Evolutionary conservation across 2,113 vertebrate genomes (phyloP).

Genomic region (Aplodontia rufa): DNA sequence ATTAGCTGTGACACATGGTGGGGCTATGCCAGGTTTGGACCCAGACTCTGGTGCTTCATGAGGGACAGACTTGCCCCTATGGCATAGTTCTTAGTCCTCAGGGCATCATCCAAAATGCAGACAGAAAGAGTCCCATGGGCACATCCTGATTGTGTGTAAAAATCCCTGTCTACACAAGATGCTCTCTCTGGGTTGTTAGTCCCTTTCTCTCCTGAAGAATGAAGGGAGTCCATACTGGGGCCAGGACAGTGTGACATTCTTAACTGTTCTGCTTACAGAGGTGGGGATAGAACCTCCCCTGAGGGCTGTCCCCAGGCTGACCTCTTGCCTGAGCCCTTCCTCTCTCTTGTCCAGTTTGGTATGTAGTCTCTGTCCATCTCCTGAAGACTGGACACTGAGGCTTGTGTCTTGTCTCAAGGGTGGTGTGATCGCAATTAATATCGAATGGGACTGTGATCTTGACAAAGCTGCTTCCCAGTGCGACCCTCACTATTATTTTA

Average conservation of each 20-base stretch:
- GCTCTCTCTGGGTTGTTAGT: not conserved
- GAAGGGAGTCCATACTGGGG: fast-evolving
- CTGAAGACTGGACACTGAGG: not conserved
- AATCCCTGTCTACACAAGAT: fast-evolving
- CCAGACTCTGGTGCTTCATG: not conserved
- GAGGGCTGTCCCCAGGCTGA: not conserved
- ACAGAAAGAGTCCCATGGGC: not conserved
- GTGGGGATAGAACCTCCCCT: not conserved
- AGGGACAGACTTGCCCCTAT: not conserved
- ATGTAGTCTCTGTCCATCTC: not conserved
- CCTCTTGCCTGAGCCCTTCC: too few species aligned
- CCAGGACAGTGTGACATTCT: fast-evolving
- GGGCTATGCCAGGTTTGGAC: not conserved
- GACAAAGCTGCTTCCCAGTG: constrained; percentile 92
- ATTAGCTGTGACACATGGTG: not conserved
- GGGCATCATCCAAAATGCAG: not conserved
- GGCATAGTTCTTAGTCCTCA: not conserved
- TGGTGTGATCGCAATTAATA: constrained; percentile 93
- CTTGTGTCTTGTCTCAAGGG: constrained; percentile 87
- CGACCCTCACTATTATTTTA: constrained; percentile 93
- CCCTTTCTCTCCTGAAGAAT: not conserved
- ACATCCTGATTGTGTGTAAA: not conserved
- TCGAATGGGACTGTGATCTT: constrained; percentile 97
- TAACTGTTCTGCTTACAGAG: not conserved
- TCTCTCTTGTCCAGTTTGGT: not conserved